These are phyloP conservation scores for Alcis repandata DNA, from an alignment of 2,888 invertebrate genomes.

Conservation along the genomic window DNA sequence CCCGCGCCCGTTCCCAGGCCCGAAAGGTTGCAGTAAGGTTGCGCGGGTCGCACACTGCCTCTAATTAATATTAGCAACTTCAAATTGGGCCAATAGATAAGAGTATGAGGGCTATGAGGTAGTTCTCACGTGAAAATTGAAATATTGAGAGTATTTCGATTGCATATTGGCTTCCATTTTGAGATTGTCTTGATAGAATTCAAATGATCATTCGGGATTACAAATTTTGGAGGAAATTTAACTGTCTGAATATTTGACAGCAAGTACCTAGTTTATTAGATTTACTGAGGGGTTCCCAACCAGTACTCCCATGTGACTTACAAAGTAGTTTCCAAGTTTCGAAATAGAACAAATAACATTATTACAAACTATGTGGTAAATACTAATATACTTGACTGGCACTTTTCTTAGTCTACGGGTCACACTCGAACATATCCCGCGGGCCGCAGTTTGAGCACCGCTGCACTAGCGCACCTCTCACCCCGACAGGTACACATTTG, in stretches of 20 bases:
- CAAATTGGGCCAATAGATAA: neutral
- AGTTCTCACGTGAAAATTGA: conserved; percentile 1
- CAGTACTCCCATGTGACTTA: too few species aligned
- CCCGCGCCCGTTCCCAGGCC: conserved; percentile 3
- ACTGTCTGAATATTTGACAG: neutral
- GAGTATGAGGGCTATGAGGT: too few species aligned
- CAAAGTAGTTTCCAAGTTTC: too few species aligned
- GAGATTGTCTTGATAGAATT: too few species aligned
- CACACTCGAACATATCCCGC: too few species aligned
- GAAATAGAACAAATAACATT: neutral
- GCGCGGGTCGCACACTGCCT: conserved; percentile 7
- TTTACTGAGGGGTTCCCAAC: too few species aligned
- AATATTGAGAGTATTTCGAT: neutral
- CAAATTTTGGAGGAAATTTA: neutral
- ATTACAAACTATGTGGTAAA: too few species aligned
- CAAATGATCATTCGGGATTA: too few species aligned
- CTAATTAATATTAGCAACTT: conserved; percentile 13
- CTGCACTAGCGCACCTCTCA: neutral
- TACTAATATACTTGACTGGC: too few species aligned
- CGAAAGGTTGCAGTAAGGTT: neutral
- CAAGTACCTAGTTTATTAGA: neutral
- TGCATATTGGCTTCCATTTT: neutral
- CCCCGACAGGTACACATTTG: conserved; percentile 2
- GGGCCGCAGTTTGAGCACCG: neutral
- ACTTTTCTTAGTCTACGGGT: too few species aligned